Conservation (phyloP, 2,888 invertebrate species). For the Caenorhabditis virilis region DNA sequence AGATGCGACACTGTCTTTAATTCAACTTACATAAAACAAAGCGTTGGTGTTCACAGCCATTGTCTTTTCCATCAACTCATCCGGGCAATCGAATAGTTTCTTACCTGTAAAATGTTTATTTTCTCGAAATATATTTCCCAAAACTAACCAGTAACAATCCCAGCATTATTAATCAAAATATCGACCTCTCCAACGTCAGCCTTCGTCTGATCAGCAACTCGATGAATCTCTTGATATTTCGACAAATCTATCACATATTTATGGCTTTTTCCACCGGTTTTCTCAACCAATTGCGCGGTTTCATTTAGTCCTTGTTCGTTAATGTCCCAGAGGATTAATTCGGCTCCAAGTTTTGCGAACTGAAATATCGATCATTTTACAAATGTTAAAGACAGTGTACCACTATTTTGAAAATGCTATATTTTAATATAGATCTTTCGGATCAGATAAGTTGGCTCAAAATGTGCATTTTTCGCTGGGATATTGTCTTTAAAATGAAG, state of each 20-base stretch:
- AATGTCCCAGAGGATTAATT: conserved; percentile 86
- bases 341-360: conserved; percentile 72
- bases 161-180: conserved; percentile 89
- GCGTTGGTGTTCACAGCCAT: conserved; percentile 87
- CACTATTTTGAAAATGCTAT: too few relatives aligned
- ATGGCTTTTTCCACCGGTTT: too few relatives aligned
- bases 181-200: conserved; percentile 81
- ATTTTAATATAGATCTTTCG: too few relatives aligned
- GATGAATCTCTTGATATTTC: conserved; percentile 81
- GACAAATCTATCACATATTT: conserved; percentile 83
- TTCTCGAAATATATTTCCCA: too few relatives aligned
- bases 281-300: conserved; percentile 79
- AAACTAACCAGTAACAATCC: conserved; percentile 76
- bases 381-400: too few relatives aligned
- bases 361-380: conserved; percentile 12
- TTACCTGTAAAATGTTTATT: conserved; percentile 76
- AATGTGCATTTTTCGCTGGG: too few relatives aligned
- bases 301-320: conserved; percentile 82
- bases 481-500: too few relatives aligned
- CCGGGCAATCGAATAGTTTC: conserved; percentile 81
- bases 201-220: conserved; percentile 50
- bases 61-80: conserved; percentile 83
- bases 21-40: conserved; percentile 83
- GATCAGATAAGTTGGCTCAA: too few relatives aligned
- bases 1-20: background rate